phyloP scores from a whole-genome alignment of 2,888 invertebrate species.

The Sarcophaga variegata region DNA sequence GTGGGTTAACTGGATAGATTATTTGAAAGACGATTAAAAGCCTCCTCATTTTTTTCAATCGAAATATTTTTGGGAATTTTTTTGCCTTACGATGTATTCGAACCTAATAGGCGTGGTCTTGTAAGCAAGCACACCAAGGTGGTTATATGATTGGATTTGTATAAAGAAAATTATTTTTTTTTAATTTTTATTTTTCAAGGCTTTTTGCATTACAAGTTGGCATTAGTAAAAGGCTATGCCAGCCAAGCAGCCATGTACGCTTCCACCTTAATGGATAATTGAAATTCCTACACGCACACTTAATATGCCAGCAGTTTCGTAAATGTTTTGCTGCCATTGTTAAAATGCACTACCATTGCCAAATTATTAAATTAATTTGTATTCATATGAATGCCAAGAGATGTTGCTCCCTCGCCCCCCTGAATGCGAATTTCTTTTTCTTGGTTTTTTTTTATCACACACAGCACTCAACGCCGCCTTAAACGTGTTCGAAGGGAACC shows the following conservation, averaged over 20 bases:
- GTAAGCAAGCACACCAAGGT: too few species aligned
- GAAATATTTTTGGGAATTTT: too few species aligned
- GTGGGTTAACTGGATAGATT: too few species aligned
- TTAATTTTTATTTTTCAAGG: too few species aligned
- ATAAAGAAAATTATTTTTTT: too few species aligned
- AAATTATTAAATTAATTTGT: conserved; percentile 24
- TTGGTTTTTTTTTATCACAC: background rate
- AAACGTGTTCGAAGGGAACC: background rate
- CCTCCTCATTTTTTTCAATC: too few species aligned
- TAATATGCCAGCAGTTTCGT: background rate
- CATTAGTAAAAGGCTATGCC: background rate
- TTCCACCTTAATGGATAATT: background rate
- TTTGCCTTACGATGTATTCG: too few species aligned
- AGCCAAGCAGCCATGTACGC: too few species aligned
- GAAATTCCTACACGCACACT: background rate
- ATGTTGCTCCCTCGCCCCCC: background rate
- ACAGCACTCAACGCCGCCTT: conserved; percentile 2
- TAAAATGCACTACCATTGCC: conserved; percentile 2
- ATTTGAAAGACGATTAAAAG: too few species aligned
- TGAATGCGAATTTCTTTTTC: background rate
- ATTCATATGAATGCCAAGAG: conserved; percentile 19
- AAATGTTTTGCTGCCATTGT: background rate
- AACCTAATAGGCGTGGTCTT: too few species aligned
- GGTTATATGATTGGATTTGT: too few species aligned
- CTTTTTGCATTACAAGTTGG: too few species aligned